phyloP scores from a whole-genome alignment of 1,140 invertebrate genomes.

The Drosophila truncata region DNA sequence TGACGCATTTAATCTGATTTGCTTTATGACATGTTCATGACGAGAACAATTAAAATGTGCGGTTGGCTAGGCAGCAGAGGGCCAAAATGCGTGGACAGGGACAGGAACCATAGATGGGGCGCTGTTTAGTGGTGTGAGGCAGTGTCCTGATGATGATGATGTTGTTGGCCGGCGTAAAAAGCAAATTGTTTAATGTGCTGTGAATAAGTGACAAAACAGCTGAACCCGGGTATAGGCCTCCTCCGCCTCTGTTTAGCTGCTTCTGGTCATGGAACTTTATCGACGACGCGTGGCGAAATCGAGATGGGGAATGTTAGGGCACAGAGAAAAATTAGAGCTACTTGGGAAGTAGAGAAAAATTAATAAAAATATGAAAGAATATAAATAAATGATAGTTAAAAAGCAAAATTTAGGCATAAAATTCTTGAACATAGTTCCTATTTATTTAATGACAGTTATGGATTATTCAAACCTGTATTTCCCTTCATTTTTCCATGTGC shows the following conservation, averaged over 20 bases:
- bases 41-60: constrained; percentile 84
- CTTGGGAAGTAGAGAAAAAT: neutral
- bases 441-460: neutral
- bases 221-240: constrained; percentile 56
- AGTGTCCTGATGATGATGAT: constrained; percentile 50
- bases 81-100: constrained; percentile 15
- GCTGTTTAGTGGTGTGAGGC: constrained; percentile 5
- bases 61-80: constrained; percentile 76
- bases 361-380: too few relatives aligned
- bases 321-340: neutral
- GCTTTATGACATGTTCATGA: constrained; percentile 84
- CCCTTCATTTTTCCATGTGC: constrained; percentile 1
- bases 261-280: constrained; percentile 70
- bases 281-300: constrained; percentile 56
- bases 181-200: constrained; percentile 84
- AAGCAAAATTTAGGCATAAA: neutral
- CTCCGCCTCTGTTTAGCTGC: constrained; percentile 15
- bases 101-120: neutral
- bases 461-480: neutral
- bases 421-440: neutral
- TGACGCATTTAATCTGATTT: constrained; percentile 84
- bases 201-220: constrained; percentile 84
- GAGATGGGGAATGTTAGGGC: constrained; percentile 12
- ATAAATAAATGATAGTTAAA: too few relatives aligned
- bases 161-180: constrained; percentile 80